Base-by-base conservation (phyloP, 2,888 invertebrate genomes). In the Diarsia mendica region DNA sequence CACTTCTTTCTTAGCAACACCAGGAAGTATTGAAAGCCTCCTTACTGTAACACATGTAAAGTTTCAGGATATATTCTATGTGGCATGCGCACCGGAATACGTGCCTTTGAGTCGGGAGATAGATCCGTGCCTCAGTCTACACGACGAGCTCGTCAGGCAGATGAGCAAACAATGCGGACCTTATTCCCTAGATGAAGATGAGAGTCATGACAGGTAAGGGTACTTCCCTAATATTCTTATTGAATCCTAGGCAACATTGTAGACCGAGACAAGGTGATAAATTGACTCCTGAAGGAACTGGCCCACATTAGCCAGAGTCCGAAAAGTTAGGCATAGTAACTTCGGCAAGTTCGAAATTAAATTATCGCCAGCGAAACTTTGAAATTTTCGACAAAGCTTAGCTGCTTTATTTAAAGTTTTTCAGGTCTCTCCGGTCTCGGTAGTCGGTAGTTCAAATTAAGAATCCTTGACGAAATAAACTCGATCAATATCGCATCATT, bases 31-130 rank as follows among this genome's bases (percentile, higher is more conserved):
- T 46, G 82, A 64, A 39, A 75, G 55, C 65, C 20, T n/a, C n/a
- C n/a, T n/a, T 77, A 69, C 77, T 63, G 60, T 75, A 64, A 70
- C 53, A 74, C 55, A 58, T 33, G 44, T 84, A 23, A 77, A 81
- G 72, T 83, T 83, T 23, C 88, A 96, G 96, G 96, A 96, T 81
- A 96, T 96, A 89, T 96, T 96, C 91, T 96, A 96, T 93, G 96
- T 96, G 83, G 96, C 96, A 63, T 96, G 96, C 85, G 96, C 96
- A 48, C 96, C 96, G 10, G 96, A 96, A 87, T 96, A 96, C 91
- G 92, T 95, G 66, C 96, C 96, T 46, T 90, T 96, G 79, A 92
- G 91, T 46, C 92, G 96, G 46, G 96, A 96, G 75, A 89, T 95
- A 65, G 96, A 96, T 86, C 94, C 95, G 18, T 93, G 94, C 75